Evolutionary conservation across 2,888 invertebrate species (phyloP).

Genomic region (Drosophila vallismaia): DNA sequence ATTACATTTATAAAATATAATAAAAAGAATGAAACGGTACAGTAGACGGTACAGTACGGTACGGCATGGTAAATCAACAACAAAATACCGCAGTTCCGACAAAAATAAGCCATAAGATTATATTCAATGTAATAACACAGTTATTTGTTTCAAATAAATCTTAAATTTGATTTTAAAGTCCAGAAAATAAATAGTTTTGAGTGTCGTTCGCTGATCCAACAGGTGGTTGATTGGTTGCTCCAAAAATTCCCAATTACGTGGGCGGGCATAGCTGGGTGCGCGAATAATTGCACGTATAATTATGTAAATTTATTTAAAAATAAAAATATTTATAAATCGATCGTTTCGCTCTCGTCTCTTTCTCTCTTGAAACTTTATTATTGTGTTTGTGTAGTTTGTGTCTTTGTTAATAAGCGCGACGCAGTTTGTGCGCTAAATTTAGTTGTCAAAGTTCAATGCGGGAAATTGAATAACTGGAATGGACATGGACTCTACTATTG

Average conservation of each 20-base stretch:
- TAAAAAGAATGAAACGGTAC: conserved; percentile 41
- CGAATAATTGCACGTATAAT: conserved; percentile 61
- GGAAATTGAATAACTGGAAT: conserved; percentile 40
- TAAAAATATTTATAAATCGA: conserved; percentile 34
- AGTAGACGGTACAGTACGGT: too few species aligned
- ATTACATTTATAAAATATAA: conserved; percentile 75
- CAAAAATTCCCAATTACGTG: conserved; percentile 38
- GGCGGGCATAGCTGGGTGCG: conserved; percentile 24
- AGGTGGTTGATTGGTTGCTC: conserved; percentile 21
- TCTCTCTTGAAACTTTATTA: neutral
- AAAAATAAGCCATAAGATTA: conserved; percentile 51
- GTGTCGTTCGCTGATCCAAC: neutral
- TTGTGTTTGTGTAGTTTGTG: conserved; percentile 28
- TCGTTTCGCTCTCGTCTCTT: conserved; percentile 20
- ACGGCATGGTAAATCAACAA: conserved; percentile 52
- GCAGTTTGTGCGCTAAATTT: conserved; percentile 68
- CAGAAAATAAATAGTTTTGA: conserved; percentile 12
- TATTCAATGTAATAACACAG: conserved; percentile 83
- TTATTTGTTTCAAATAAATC: conserved; percentile 84
- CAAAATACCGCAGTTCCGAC: conserved; percentile 52
- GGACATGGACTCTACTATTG: conserved; percentile 1
- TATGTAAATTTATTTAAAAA: conserved; percentile 44
- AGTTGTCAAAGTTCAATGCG: conserved; percentile 66
- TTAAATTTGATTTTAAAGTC: conserved; percentile 81
- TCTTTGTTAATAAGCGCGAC: conserved; percentile 65